Evolutionary conservation across 2,113 vertebrate species (phyloP).

Genomic region (Murina feae): DNA sequence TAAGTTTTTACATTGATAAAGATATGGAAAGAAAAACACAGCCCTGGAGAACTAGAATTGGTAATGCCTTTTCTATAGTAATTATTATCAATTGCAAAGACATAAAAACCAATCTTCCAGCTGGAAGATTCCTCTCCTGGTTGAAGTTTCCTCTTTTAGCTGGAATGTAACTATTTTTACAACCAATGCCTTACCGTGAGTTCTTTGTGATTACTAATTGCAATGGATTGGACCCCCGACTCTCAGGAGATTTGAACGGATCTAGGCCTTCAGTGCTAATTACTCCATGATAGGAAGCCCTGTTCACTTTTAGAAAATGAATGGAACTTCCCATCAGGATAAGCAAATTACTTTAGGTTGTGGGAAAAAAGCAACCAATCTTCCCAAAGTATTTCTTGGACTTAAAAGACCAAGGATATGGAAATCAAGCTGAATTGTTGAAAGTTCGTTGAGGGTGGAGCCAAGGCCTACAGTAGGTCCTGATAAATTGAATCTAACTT

Average conservation of each 20-base stretch:
- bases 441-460: neutral
- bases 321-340: slow-evolving; percentile 59
- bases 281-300: slow-evolving; percentile 31
- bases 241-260: slow-evolving; percentile 25
- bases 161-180: slow-evolving; percentile 47
- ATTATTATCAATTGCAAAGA: neutral
- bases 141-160: slow-evolving; percentile 11
- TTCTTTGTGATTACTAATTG: slow-evolving; percentile 50
- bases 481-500: neutral
- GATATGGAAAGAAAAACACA: slow-evolving; percentile 11
- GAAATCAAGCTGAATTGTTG: slow-evolving; percentile 45
- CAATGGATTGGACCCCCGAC: neutral
- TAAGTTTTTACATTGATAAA: neutral
- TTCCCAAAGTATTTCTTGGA: slow-evolving; percentile 15
- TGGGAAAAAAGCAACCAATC: neutral
- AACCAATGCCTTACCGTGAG: neutral
- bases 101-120: neutral
- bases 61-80: neutral
- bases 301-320: slow-evolving; percentile 61
- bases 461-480: neutral
- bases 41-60: neutral
- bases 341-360: slow-evolving; percentile 31
- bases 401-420: slow-evolving; percentile 43
- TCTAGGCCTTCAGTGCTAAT: slow-evolving; percentile 29
- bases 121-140: neutral